Percentiles rank a stretch among this genome's conserved stretches.
These are phyloP conservation scores for Pachyrhynchus sulphureomaculatus DNA, from an alignment of 1,140 invertebrate genomes.

Conservation along the genomic window DNA sequence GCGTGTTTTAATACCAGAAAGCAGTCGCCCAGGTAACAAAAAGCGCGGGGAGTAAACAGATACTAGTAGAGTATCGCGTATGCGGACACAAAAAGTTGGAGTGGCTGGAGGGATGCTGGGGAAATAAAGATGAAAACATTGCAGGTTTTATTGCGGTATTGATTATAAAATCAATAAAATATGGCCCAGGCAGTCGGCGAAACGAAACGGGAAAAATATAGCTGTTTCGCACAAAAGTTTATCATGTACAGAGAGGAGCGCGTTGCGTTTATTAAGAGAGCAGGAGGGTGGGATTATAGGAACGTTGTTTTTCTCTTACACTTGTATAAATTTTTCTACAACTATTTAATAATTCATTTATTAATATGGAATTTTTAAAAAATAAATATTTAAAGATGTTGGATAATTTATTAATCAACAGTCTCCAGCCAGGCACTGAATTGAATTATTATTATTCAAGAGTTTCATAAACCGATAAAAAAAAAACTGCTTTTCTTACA, in stretches of 20 bases:
- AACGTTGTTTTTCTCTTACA: too few species aligned
- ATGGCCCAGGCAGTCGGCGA: conserved; percentile 46
- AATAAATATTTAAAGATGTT: too few species aligned
- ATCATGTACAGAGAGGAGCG: conserved; percentile 23
- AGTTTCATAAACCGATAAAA: too few species aligned
- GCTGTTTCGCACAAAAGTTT: conserved; percentile 48
- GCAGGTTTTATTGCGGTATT: conserved; percentile 55
- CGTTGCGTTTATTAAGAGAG: neutral
- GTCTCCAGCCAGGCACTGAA: too few species aligned
- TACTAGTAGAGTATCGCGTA: conserved; percentile 27
- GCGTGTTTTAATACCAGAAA: conserved; percentile 21
- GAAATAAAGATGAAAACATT: conserved; percentile 54
- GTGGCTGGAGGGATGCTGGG: conserved; percentile 41
- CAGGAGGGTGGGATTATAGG: neutral
- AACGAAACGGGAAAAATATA: conserved; percentile 50
- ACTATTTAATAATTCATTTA: too few species aligned
- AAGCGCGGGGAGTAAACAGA: conserved; percentile 16
- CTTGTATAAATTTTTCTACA: too few species aligned
- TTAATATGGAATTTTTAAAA: too few species aligned
- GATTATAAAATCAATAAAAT: conserved; percentile 56
- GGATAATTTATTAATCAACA: too few species aligned
- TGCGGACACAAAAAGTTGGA: conserved; percentile 30
- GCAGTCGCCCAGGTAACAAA: conserved; percentile 32
- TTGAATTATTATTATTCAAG: too few species aligned
- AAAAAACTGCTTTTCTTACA: too few species aligned